Evolutionary conservation across 2,888 invertebrate species (phyloP), one percentile per base, ranked within the genome.

Genomic region (Cyrtodaria siliqua): DNA sequence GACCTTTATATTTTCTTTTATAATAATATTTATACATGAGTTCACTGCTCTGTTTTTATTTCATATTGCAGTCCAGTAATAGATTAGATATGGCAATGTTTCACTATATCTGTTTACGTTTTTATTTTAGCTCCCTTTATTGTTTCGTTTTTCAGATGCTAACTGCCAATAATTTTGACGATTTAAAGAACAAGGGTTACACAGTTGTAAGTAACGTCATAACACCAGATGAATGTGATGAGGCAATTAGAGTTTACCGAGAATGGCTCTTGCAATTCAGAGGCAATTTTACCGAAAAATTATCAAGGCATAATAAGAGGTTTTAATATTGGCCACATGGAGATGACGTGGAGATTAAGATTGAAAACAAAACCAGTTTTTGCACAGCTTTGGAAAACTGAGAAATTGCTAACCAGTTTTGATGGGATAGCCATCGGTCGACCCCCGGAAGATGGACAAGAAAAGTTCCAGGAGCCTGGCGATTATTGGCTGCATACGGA

Each of bases 381-480:
- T 64, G 50, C 73, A 1, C 55, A 77, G 8, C 4, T 89, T 1
- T 89, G 87, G 87, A 76, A 79, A 14, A 89, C 89, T 6, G 82
- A 86, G 0, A 89, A 89, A 56, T 75, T 89, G n/a, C 52, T 85
- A 33, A 79, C 84, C 1, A 88, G 87, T 67, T 52, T 84, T 38
- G 89, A 89, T 57, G 81, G 82, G 20, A 80, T 89, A 12, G 84
- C 87, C 9, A 71, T 88, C 12, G 81, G 83, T 8, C 71, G 73
- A 6, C 89, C 87, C 0, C 87, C 89, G 1, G 87, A 89, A 56
- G 55, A 62, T 9, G 81, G 82, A 14, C 55, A 33, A 3, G 72
- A 75, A 50, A 14, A 57, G 6, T 83, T 59, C 53, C 75, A 63
- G 24, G 63, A 60, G 14, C 61, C 44, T 1, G 47, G 38, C 1